Conservation (phyloP, 2,797 vertebrate species). For the Sebastes baramenuke region DNA sequence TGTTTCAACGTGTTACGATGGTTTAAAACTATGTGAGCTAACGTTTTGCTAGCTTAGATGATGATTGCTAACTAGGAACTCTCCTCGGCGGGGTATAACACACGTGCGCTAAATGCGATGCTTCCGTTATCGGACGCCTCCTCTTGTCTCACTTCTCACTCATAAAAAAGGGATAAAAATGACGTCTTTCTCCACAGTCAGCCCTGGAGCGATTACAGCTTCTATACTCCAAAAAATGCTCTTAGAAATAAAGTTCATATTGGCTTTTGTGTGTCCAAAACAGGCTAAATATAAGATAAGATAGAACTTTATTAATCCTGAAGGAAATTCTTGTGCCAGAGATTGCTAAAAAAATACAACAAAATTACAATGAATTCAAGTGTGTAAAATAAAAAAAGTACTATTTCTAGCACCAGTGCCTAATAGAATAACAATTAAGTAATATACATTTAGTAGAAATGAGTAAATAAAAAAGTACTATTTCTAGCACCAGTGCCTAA, state of each 20-base stretch:
- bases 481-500: too few species aligned
- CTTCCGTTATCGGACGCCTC: slow-evolving; percentile 62
- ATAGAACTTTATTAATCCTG: too few species aligned
- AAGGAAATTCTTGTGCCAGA: too few species aligned
- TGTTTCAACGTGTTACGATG: not conserved
- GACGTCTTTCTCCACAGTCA: fast-evolving
- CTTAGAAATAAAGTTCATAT: not conserved
- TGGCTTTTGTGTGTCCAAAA: not conserved
- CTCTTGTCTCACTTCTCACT: not conserved
- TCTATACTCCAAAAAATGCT: not conserved
- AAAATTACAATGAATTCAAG: too few species aligned
- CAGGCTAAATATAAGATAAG: not conserved
- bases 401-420: too few species aligned
- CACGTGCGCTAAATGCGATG: slow-evolving; percentile 67
- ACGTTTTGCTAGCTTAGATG: slow-evolving; percentile 37
- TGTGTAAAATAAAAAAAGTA: too few species aligned
- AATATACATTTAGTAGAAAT: too few species aligned
- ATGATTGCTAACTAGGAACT: slow-evolving; percentile 41
- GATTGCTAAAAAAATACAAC: too few species aligned
- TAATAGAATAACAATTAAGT: too few species aligned
- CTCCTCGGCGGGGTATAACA: slow-evolving; percentile 39
- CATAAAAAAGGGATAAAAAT: not conserved
- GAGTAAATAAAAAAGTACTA: too few species aligned
- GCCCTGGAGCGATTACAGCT: too few species aligned
- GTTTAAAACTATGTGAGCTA: not conserved